These are phyloP conservation scores for Cydia splendana DNA, from an alignment of 1,140 invertebrate genomes.

Conservation along the genomic window DNA sequence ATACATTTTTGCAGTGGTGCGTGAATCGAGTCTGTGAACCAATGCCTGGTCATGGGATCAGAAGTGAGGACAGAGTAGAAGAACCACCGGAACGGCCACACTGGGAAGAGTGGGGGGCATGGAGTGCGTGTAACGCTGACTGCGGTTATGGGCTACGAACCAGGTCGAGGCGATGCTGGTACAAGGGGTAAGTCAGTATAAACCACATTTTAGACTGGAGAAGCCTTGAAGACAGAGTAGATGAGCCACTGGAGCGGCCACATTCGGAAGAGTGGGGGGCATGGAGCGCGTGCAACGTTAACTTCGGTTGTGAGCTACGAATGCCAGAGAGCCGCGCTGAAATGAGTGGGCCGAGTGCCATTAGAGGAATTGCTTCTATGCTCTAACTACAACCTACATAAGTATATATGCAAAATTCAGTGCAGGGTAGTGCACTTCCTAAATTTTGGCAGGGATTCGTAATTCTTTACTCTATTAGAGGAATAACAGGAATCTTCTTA, in stretches of 20 bases:
- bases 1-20: slow-evolving; percentile 59
- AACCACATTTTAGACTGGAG: too few species aligned
- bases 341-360: too few species aligned
- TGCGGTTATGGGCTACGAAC: slow-evolving; percentile 69
- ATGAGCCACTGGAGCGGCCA: slow-evolving; percentile 41
- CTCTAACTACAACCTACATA: too few species aligned
- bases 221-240: slow-evolving; percentile 33
- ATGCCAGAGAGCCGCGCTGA: too few species aligned
- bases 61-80: slow-evolving; percentile 39
- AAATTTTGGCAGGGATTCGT: too few species aligned
- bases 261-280: slow-evolving; percentile 66
- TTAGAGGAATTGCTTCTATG: too few species aligned
- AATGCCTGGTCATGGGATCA: slow-evolving; percentile 61
- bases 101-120: slow-evolving; percentile 67
- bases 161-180: slow-evolving; percentile 54
- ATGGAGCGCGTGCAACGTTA: slow-evolving; percentile 64
- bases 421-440: too few species aligned
- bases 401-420: too few species aligned
- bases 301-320: slow-evolving; percentile 67
- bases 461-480: too few species aligned
- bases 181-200: slow-evolving; percentile 54
- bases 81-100: slow-evolving; percentile 41
- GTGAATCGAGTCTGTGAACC: slow-evolving; percentile 65
- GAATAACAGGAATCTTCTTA: too few species aligned
- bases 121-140: slow-evolving; percentile 63